These are phyloP conservation scores for Cepaea nemoralis DNA, from an alignment of 1,140 invertebrate species.

Conservation along the genomic window DNA sequence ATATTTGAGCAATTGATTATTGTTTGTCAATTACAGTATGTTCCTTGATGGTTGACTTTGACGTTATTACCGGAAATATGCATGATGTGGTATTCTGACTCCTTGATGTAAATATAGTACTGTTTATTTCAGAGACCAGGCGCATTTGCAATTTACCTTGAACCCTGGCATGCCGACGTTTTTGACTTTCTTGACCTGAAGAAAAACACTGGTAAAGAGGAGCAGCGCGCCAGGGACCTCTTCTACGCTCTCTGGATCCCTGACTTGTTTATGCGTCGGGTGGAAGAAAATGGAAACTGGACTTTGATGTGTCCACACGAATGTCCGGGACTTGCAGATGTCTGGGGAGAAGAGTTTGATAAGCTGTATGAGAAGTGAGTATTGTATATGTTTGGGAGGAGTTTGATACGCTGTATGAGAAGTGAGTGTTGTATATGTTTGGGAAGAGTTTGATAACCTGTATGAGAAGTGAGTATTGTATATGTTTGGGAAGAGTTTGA, in stretches of 20 bases:
- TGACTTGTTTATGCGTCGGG: slow-evolving; percentile 98
- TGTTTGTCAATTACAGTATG: too few relatives aligned
- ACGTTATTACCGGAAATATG: too few relatives aligned
- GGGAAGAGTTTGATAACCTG: too few relatives aligned
- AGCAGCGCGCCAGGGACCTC: slow-evolving; percentile 85
- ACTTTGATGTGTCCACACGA: slow-evolving; percentile 98
- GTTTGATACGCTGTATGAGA: too few relatives aligned
- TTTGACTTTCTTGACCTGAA: slow-evolving; percentile 95
- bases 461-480: too few relatives aligned
- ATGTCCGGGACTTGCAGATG: slow-evolving; percentile 89
- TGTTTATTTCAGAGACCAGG: slow-evolving; percentile 83
- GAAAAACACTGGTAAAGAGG: slow-evolving; percentile 82
- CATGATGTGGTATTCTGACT: not conserved
- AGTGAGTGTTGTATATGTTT: too few relatives aligned
- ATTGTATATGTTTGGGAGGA: not conserved
- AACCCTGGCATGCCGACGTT: slow-evolving; percentile 99
- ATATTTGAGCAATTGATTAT: too few relatives aligned
- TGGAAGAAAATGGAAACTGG: slow-evolving; percentile 90
- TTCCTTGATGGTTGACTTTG: too few relatives aligned
- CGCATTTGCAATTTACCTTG: slow-evolving; percentile 98
- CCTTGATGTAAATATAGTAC: too few relatives aligned
- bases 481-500: too few relatives aligned
- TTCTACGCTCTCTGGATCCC: slow-evolving; percentile 99
- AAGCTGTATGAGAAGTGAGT: slow-evolving; percentile 83
- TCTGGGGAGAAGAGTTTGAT: slow-evolving; percentile 96